Evolutionary conservation across 2,113 vertebrate species (phyloP), one percentile per base, ranked within the genome.

Genomic region (Phalacrocorax brasilianus): DNA sequence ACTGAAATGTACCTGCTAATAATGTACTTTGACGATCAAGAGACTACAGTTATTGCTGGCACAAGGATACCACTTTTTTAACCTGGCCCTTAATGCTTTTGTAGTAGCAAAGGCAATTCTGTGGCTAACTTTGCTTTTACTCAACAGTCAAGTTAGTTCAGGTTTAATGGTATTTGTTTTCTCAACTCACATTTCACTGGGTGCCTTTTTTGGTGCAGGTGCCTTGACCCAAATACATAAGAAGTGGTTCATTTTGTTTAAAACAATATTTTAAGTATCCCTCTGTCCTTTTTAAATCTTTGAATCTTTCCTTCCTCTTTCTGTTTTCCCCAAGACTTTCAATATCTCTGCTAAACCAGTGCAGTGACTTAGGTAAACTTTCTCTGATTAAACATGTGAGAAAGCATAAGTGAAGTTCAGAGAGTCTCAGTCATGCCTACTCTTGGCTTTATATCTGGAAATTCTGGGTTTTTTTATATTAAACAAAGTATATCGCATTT

Each of bases 371-470:
- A 49, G 49, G 74, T 95, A 93, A 95, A 93, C 70, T 47, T 44
- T 56, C 80, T n/a, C 67, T 97, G 83, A 97, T 97, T 94, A 96
- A 97, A 93, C 84, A 81, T 96, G 95, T 96, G 96, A 93, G 95
- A 97, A 97, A 97, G 87, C 33, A 9, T 83, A 59, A 58, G 81
- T 76, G 80, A 96, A 91, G 86, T 92, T 95, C 73, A 91, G 56
- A 86, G 52, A 3, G 0, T 91, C 77, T 84, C 62, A 38, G 68
- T 93, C 35, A 3, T 78, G 93, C 84, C 65, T 91, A 21, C 68
- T 97, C 49, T 86, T 96, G 65, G 65, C 85, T 96, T 71, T 82
- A 33, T 84, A 18, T 24, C 91, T 88, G 86, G 91, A 95, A 96
- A 88, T 81, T 93, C 96, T 89, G 89, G 73, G 71, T 74, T 88